phyloP scores from a whole-genome alignment of 2,888 invertebrate species.

The Globia sparganii region DNA sequence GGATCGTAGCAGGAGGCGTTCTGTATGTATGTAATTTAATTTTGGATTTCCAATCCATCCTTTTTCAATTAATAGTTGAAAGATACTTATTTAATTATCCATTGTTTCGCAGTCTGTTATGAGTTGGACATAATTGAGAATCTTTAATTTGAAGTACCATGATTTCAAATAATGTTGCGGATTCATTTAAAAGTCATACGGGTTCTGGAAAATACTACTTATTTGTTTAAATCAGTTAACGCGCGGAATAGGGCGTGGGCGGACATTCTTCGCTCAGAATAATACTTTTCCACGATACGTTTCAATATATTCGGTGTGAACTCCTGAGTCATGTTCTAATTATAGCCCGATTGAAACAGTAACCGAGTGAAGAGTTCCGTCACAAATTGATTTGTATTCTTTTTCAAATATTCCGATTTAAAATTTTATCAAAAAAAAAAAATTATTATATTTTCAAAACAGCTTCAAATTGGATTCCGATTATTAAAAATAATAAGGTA shows the following conservation, averaged over 20 bases:
- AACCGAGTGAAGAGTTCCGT: conserved; percentile 58
- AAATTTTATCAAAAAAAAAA: neutral
- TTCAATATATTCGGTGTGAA: conserved; percentile 83
- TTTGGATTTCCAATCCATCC: neutral
- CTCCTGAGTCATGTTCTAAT: conserved; percentile 86
- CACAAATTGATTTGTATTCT: conserved; percentile 2
- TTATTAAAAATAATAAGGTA: neutral
- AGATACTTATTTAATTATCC: neutral
- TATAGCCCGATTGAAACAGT: conserved; percentile 82
- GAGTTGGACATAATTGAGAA: neutral
- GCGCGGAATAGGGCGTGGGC: conserved; percentile 73
- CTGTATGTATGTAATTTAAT: too few species aligned
- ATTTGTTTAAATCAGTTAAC: conserved; percentile 66
- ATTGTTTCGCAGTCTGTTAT: neutral
- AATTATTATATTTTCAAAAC: neutral
- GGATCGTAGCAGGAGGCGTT: neutral
- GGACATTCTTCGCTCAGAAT: conserved; percentile 84
- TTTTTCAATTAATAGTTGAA: neutral
- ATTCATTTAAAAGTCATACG: conserved; percentile 2
- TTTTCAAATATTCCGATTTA: neutral
- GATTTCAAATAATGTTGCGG: neutral
- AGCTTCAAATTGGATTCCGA: neutral
- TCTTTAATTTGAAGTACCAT: neutral
- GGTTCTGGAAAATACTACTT: conserved; percentile 67
- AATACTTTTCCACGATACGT: conserved; percentile 82